Conservation (phyloP, 1,140 invertebrate genomes). For the Adelges cooleyi region DNA sequence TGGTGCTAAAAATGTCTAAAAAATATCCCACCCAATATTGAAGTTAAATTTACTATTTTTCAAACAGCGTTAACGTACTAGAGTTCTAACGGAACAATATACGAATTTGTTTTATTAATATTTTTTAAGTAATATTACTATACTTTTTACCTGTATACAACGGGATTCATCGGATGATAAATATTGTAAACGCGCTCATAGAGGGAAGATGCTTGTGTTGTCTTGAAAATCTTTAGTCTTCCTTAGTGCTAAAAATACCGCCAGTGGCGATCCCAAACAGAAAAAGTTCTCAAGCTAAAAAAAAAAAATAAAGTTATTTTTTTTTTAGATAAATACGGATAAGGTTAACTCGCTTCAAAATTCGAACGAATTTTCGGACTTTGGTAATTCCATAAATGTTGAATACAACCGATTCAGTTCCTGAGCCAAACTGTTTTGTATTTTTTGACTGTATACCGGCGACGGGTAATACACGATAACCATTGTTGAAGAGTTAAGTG, state of each 20-base stretch:
- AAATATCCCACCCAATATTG: no score
- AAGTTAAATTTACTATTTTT: no score
- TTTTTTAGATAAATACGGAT: no score
- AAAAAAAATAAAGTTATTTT: slow-evolving; percentile 20
- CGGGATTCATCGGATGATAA: slow-evolving; percentile 68
- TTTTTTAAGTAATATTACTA: no score
- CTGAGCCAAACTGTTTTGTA: slow-evolving; percentile 52
- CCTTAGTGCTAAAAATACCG: slow-evolving; percentile 61
- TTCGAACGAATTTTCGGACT: slow-evolving; percentile 29
- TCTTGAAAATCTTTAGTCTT: slow-evolving; percentile 43
- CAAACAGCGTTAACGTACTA: no score
- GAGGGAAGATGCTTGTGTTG: slow-evolving; percentile 46
- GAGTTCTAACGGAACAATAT: no score
- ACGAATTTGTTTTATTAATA: no score
- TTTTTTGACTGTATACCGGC: slow-evolving; percentile 61
- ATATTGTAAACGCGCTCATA: slow-evolving; percentile 58
- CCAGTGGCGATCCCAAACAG: slow-evolving; percentile 59
- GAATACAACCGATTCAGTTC: slow-evolving; percentile 59
- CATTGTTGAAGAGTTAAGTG: slow-evolving; percentile 64
- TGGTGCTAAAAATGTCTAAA: no score
- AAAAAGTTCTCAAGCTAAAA: slow-evolving; percentile 61
- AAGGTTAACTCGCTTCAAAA: slow-evolving; percentile 24
- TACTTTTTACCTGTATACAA: slow-evolving; percentile 53
- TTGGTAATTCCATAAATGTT: slow-evolving; percentile 46
- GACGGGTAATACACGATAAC: slow-evolving; percentile 74